Evolutionary conservation across 2,888 invertebrate genomes (phyloP).

Genomic region (Synergus laeviventris): DNA sequence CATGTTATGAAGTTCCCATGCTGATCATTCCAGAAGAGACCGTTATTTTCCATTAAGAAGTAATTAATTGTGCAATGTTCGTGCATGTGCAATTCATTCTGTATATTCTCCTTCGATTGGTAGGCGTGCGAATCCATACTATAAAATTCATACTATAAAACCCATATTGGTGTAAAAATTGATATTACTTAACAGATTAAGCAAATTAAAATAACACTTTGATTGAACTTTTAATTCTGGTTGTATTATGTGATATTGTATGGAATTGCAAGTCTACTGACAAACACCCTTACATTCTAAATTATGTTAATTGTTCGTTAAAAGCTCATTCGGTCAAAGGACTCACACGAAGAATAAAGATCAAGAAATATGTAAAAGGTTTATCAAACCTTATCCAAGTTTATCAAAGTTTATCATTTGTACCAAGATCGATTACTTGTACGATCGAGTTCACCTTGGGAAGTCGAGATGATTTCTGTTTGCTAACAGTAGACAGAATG

Average conservation of each 20-base stretch:
- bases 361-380: neutral
- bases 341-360: conserved; percentile 29
- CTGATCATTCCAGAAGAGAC: conserved; percentile 61
- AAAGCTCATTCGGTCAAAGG: neutral
- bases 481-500: conserved; percentile 28
- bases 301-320: conserved; percentile 3
- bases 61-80: conserved; percentile 59
- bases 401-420: neutral
- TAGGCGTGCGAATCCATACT: conserved; percentile 53
- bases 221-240: neutral
- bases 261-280: neutral
- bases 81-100: conserved; percentile 57
- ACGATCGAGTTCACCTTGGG: conserved; percentile 17
- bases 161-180: neutral
- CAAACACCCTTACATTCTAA: conserved; percentile 18
- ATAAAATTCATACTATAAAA: neutral
- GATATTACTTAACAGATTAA: neutral
- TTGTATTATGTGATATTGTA: neutral
- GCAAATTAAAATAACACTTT: neutral
- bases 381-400: conserved; percentile 6
- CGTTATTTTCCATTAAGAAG: conserved; percentile 59
- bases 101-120: conserved; percentile 48
- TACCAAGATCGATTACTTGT: conserved; percentile 6
- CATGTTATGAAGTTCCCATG: conserved; percentile 61
- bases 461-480: conserved; percentile 24